Conservation (phyloP, 2,888 invertebrate genomes). For the Caenorhabditis sp. region DNA sequence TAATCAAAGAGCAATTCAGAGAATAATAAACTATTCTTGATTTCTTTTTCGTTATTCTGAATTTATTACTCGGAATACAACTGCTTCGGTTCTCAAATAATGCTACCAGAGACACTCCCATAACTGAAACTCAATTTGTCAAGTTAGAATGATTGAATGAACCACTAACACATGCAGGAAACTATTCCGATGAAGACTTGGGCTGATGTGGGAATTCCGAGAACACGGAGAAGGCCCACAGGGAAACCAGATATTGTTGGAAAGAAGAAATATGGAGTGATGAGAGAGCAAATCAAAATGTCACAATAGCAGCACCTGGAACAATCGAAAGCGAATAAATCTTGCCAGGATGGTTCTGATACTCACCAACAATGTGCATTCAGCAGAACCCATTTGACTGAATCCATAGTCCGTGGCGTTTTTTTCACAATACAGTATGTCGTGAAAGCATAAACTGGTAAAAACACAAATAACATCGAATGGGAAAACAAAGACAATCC, state of each 20-base stretch:
- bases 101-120: conserved; percentile 31
- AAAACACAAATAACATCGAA: conserved; percentile 24
- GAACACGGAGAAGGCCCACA: conserved; percentile 35
- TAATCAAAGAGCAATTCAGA: background rate
- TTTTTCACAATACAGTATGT: conserved; percentile 47
- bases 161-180: conserved; percentile 31
- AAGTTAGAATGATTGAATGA: background rate
- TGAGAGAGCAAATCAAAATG: conserved; percentile 43
- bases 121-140: conserved; percentile 30
- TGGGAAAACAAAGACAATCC: conserved; percentile 42
- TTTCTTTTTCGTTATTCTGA: conserved; percentile 18
- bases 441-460: conserved; percentile 39
- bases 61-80: conserved; percentile 39
- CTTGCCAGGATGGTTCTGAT: background rate
- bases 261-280: conserved; percentile 57
- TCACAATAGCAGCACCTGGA: conserved; percentile 48
- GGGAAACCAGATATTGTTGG: conserved; percentile 50
- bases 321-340: background rate
- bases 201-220: conserved; percentile 37
- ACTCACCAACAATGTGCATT: conserved; percentile 50
- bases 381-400: conserved; percentile 37
- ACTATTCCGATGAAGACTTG: conserved; percentile 32
- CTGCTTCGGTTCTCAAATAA: conserved; percentile 53
- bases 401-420: conserved; percentile 43
- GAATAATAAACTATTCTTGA: conserved; percentile 14